These are phyloP conservation scores for Ceyx erithaca DNA, from an alignment of 2,797 vertebrate species.

Conservation along the genomic window DNA sequence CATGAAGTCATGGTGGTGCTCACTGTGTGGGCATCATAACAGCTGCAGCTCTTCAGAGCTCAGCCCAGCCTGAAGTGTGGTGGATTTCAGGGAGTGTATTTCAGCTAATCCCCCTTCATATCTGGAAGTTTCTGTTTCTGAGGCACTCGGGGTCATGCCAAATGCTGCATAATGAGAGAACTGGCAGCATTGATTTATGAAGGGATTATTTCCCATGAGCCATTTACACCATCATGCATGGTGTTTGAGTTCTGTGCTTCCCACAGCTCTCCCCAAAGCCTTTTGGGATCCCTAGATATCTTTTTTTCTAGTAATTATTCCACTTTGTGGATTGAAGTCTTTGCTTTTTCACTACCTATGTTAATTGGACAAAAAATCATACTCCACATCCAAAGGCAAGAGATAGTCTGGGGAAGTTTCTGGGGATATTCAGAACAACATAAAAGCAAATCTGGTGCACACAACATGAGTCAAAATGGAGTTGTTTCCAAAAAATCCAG, in stretches of 20 bases:
- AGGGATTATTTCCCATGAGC: not conserved
- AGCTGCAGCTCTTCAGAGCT: not conserved
- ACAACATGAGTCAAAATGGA: not conserved
- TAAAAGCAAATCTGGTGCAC: constrained; percentile 17
- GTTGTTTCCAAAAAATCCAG: not conserved
- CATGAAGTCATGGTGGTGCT: not conserved
- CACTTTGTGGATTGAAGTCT: not conserved
- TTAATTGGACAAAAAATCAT: not conserved
- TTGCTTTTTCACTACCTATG: not conserved
- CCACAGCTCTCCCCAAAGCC: not conserved
- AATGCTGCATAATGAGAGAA: not conserved
- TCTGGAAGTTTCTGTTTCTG: constrained; percentile 20
- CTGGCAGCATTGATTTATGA: not conserved
- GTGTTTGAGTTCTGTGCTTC: constrained; percentile 12
- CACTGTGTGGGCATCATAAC: not conserved
- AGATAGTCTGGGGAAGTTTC: not conserved
- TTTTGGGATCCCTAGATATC: not conserved
- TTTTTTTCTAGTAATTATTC: constrained; percentile 33
- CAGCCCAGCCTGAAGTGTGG: not conserved
- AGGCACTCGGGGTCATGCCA: not conserved
- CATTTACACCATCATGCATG: not conserved
- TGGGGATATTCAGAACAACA: not conserved
- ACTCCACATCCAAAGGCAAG: not conserved
- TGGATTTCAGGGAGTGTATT: not conserved
- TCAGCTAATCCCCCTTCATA: constrained; percentile 31